These are phyloP conservation scores for Rhipidura dahli DNA, from an alignment of 2,113 vertebrate genomes.

Conservation along the genomic window DNA sequence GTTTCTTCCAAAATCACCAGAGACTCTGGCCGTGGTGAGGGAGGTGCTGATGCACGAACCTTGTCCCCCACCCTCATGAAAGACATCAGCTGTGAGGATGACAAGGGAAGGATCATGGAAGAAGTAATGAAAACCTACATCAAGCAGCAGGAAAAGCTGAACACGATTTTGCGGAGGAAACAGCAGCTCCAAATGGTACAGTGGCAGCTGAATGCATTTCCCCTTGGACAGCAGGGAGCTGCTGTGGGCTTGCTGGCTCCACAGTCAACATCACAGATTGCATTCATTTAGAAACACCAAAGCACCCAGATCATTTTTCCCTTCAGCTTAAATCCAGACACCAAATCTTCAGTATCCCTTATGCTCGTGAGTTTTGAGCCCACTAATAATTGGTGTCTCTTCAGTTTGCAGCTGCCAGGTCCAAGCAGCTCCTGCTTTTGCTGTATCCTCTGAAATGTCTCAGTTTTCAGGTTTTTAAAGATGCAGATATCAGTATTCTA, in stretches of 20 bases:
- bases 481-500: not conserved
- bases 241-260: not conserved
- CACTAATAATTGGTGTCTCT: not conserved
- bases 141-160: constrained; percentile 93
- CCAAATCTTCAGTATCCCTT: not conserved
- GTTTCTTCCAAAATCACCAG: constrained; percentile 44
- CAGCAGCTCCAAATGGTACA: constrained; percentile 93
- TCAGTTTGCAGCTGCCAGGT: not conserved
- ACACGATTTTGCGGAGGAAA: constrained; percentile 90
- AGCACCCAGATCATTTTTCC: not conserved
- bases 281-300: not conserved
- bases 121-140: constrained; percentile 96
- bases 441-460: not conserved
- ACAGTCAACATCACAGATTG: not conserved
- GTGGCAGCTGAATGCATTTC: not conserved
- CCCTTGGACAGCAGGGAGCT: not conserved
- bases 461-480: not conserved
- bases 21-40: constrained; percentile 73
- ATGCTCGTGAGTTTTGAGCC: not conserved
- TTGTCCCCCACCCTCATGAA: constrained; percentile 75
- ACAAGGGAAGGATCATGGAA: constrained; percentile 95
- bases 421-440: not conserved
- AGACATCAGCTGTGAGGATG: constrained; percentile 83
- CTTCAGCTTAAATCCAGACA: not conserved
- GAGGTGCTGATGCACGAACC: constrained; percentile 55